Evolutionary conservation across 2,888 invertebrate species (phyloP).

Genomic region (Zygothrica quintamaculata): DNA sequence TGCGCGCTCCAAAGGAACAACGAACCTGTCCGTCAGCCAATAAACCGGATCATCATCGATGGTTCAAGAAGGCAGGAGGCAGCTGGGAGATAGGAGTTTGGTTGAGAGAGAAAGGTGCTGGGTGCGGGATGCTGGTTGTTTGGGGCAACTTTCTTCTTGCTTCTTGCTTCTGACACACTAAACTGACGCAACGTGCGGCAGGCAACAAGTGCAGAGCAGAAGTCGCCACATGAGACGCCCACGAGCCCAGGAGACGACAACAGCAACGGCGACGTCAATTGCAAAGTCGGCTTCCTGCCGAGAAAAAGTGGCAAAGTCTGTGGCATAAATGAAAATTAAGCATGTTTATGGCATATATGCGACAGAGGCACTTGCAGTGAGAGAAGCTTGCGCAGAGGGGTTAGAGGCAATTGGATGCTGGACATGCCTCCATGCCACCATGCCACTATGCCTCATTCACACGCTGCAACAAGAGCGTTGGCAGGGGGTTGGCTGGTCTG

Average conservation of each 20-base stretch:
- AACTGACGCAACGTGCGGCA: constrained; percentile 77
- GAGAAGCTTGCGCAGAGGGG: constrained; percentile 7
- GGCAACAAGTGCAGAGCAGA: constrained; percentile 67
- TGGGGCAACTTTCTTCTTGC: constrained; percentile 75
- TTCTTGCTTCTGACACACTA: constrained; percentile 76
- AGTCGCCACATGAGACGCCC: constrained; percentile 60
- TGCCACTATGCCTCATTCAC: constrained; percentile 59
- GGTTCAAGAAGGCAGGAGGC: constrained; percentile 11
- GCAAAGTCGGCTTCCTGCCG: constrained; percentile 69
- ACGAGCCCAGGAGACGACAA: constrained; percentile 47
- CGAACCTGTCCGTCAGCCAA: constrained; percentile 69
- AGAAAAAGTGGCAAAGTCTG: constrained; percentile 51
- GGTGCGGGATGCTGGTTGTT: constrained; percentile 21
- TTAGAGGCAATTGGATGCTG: neutral
- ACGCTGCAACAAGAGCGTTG: constrained; percentile 33
- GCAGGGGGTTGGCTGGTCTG: constrained; percentile 16
- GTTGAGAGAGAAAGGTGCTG: constrained; percentile 13
- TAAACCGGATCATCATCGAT: constrained; percentile 75
- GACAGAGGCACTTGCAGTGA: constrained; percentile 16
- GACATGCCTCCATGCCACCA: constrained; percentile 2
- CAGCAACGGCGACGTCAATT: too few species aligned
- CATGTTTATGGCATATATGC: constrained; percentile 60
- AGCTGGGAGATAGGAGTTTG: neutral
- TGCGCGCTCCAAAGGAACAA: constrained; percentile 52
- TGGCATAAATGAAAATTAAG: constrained; percentile 76